phyloP scores from a whole-genome alignment of 2,113 vertebrate species.

The Cryptomyrus ogoouensis region DNA sequence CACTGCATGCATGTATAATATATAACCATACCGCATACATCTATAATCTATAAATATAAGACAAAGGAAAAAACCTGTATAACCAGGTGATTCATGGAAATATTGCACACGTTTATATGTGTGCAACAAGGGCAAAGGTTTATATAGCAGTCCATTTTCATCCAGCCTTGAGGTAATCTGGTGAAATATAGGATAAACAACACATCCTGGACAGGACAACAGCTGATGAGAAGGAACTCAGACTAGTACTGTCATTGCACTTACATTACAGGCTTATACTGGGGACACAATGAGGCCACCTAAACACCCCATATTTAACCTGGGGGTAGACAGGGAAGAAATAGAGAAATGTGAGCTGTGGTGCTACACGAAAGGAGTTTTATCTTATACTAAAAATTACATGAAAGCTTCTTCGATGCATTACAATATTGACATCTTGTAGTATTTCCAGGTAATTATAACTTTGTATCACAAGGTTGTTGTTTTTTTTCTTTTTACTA shows the following conservation, averaged over 20 bases:
- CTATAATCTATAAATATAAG: not conserved
- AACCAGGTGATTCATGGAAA: not conserved
- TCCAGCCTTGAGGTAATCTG: not conserved
- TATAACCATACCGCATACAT: not conserved
- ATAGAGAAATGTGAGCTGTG: not conserved
- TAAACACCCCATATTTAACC: not conserved
- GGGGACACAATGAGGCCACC: not conserved
- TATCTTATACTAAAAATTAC: not conserved
- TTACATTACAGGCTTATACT: not conserved
- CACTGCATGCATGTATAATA: not conserved
- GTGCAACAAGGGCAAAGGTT: not conserved
- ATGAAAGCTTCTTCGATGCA: not conserved
- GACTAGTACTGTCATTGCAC: not conserved
- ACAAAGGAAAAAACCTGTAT: not conserved
- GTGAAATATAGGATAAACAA: not conserved
- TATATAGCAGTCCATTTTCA: not conserved
- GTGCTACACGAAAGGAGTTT: not conserved
- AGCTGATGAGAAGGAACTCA: not conserved
- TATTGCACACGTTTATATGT: not conserved
- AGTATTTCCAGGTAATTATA: not conserved
- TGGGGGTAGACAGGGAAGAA: not conserved
- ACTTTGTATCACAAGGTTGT: not conserved
- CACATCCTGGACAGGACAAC: not conserved
- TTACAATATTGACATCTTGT: not conserved
- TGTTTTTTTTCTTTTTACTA: not conserved